Percentiles rank a stretch among this genome's conserved stretches.
These are phyloP conservation scores for Phenganax marumi DNA, from an alignment of 92 coral and sea anemone species.

Conservation along the genomic window DNA sequence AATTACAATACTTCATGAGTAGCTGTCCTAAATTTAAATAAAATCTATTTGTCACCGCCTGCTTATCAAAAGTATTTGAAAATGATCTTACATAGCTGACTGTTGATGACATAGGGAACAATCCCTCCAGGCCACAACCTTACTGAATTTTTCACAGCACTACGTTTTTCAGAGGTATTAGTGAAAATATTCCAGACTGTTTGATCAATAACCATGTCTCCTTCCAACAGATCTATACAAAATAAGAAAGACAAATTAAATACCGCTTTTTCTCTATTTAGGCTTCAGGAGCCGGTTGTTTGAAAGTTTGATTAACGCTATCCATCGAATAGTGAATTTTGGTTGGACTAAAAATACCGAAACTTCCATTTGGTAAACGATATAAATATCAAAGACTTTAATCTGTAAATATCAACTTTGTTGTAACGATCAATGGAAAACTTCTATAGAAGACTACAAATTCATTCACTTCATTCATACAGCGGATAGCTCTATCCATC, in stretches of 20 bases:
- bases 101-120: conserved; percentile 71
- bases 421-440: too few relatives aligned
- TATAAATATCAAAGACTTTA: too few relatives aligned
- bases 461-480: too few relatives aligned
- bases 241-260: background rate
- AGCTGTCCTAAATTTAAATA: background rate
- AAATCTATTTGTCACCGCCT: background rate
- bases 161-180: conserved; percentile 13
- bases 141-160: conserved; percentile 24
- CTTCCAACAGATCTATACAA: conserved; percentile 23
- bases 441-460: too few relatives aligned
- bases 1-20: background rate
- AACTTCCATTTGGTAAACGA: too few relatives aligned
- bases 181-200: conserved; percentile 18
- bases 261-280: background rate
- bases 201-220: conserved; percentile 32
- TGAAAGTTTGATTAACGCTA: background rate
- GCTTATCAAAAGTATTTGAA: background rate
- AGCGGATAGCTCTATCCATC: too few relatives aligned
- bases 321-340: too few relatives aligned
- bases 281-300: background rate
- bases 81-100: conserved; percentile 54
- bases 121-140: conserved; percentile 66
- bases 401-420: too few relatives aligned
- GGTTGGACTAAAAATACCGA: too few relatives aligned